Conservation (phyloP, 1,140 invertebrate species). For the Zaprionus tsacasi region DNA sequence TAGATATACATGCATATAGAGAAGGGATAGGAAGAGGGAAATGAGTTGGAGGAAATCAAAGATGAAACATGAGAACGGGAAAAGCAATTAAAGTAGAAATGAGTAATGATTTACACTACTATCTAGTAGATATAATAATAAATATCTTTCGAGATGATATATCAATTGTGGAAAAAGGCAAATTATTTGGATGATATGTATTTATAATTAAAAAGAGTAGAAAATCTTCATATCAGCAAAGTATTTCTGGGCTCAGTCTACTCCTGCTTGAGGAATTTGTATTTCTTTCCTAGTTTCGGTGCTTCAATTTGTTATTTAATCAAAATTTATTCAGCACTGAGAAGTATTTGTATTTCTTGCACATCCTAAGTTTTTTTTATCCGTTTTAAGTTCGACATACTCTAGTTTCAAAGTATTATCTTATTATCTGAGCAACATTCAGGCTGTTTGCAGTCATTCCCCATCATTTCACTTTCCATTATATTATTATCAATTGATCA, state of each 20-base stretch:
- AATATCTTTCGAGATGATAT: too few species aligned
- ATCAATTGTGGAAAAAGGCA: background rate
- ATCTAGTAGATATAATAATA: background rate
- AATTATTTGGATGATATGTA: background rate
- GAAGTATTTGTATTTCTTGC: too few species aligned
- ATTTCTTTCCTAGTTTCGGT: too few species aligned
- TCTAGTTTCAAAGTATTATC: too few species aligned
- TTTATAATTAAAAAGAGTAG: background rate
- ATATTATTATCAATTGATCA: constrained; percentile 1
- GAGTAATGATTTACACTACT: background rate
- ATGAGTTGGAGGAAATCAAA: constrained; percentile 11
- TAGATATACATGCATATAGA: background rate
- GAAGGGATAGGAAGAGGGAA: background rate
- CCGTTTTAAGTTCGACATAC: too few species aligned
- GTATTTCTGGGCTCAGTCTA: too few species aligned
- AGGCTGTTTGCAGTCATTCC: background rate
- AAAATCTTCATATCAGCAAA: background rate
- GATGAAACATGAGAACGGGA: background rate
- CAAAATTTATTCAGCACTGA: too few species aligned
- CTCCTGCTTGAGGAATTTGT: too few species aligned
- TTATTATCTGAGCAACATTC: too few species aligned
- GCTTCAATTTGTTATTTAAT: too few species aligned
- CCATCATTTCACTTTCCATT: background rate
- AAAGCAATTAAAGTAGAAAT: constrained; percentile 7
- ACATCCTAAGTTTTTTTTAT: too few species aligned